Evolutionary conservation across 1,140 invertebrate genomes (phyloP), one percentile per base, ranked within the genome.

Genomic region (Epicauta chinensis): DNA sequence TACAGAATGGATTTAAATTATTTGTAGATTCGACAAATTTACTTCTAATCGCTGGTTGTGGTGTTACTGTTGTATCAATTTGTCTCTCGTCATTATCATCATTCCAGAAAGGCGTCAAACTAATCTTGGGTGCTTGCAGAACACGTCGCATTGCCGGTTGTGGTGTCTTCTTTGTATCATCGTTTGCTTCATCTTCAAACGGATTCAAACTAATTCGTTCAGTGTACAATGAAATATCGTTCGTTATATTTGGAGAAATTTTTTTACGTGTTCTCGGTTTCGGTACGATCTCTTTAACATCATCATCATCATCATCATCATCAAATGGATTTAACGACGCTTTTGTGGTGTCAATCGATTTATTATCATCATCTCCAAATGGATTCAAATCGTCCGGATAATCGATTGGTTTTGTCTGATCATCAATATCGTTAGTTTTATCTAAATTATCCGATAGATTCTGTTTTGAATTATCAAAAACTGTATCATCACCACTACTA

Each of bases 371-470:
- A 44, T 83, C 82, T 34, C 78, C 81, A 70, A 90, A 91, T 2
- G 89, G 89, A 77, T 92, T 92, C 41, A 91, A 71, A 56, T 84
- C 78, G 38, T 81, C 77, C 0, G 89, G 89, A 74, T 92, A 91
- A 17, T 77, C 61, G 40, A 53, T 38, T 48, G 55, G 42, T 42
- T 32, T 4, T 16, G 15, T 37, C 11, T 34, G 10, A 4, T 34
- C 32, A 7, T 11, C 10, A 11, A 34, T 34, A 12, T 34, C 2
- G 32, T 34, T 10, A 34, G 11, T 34, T 34, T 11, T 5, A 23
- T 23, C 23, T 3, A 23, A 5, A 9, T 34, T 4, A 34, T 34
- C 32, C 12, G 32, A 34, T 34, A 34, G 3, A n/a, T 34, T 34
- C 3, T 12, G 12, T 2, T 34, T 11, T 1, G 12, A n/a, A 34